Evolutionary conservation across 2,888 invertebrate genomes (phyloP).

Genomic region (Cataglyphis rosenhaueri): DNA sequence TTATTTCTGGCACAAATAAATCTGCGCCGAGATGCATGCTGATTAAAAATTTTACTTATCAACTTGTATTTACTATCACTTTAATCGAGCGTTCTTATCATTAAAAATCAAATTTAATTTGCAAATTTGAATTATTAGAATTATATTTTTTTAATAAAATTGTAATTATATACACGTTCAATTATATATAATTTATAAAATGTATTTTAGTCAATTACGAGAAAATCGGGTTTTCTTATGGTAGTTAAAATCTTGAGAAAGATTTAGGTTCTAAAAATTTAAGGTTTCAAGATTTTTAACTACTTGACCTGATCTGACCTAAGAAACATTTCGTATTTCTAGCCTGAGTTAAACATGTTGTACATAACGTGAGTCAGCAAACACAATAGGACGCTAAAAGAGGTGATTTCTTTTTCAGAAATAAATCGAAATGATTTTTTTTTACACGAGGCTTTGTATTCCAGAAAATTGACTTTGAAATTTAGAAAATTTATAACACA

Average conservation of each 20-base stretch:
- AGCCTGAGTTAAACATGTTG: neutral
- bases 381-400: neutral
- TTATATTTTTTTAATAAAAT: too few relatives aligned
- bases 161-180: too few relatives aligned
- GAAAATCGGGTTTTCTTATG: neutral
- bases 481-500: neutral
- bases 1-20: neutral
- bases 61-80: neutral
- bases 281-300: neutral
- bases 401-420: neutral
- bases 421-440: neutral
- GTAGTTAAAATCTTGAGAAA: neutral
- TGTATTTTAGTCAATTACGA: neutral
- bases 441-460: neutral
- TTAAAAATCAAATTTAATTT: neutral
- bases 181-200: neutral
- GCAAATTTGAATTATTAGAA: neutral
- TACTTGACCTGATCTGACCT: neutral
- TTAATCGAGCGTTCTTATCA: neutral
- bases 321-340: neutral
- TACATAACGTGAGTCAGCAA: neutral
- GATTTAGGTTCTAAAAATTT: neutral
- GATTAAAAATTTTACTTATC: neutral
- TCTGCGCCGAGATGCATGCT: neutral
- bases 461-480: neutral